Conservation (phyloP, 64 coral and sea anemone species). For the Hydrozoanthus tunicans region DNA sequence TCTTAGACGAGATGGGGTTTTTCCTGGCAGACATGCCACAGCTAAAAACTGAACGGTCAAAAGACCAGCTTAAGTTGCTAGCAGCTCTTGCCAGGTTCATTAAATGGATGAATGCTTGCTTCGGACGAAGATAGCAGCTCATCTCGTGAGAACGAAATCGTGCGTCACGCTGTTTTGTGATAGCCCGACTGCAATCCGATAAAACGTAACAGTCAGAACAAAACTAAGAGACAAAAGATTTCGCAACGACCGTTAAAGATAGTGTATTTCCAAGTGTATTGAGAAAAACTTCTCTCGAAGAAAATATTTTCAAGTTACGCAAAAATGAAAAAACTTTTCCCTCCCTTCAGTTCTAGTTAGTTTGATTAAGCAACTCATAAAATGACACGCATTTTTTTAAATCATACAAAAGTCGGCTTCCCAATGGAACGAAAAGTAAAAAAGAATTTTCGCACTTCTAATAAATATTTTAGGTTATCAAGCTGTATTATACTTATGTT, state of each 20-base stretch:
- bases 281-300: background rate
- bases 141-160: background rate
- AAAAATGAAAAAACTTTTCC: background rate
- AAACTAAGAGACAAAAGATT: background rate
- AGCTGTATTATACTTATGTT: no score
- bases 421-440: background rate
- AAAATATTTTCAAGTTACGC: background rate
- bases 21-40: conserved; percentile 44
- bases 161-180: conserved; percentile 42
- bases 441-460: no score
- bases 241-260: background rate
- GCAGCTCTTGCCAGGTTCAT: background rate
- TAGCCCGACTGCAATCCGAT: background rate
- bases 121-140: background rate
- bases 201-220: background rate
- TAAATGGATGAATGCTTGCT: background rate
- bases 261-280: background rate
- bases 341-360: background rate
- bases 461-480: no score
- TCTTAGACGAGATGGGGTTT: background rate
- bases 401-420: background rate
- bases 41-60: conserved; percentile 37
- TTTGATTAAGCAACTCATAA: background rate
- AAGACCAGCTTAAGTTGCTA: conserved; percentile 12
- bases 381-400: background rate